phyloP scores from a whole-genome alignment of 92 coral and sea anemone species.

The Phymanthus crucifer region DNA sequence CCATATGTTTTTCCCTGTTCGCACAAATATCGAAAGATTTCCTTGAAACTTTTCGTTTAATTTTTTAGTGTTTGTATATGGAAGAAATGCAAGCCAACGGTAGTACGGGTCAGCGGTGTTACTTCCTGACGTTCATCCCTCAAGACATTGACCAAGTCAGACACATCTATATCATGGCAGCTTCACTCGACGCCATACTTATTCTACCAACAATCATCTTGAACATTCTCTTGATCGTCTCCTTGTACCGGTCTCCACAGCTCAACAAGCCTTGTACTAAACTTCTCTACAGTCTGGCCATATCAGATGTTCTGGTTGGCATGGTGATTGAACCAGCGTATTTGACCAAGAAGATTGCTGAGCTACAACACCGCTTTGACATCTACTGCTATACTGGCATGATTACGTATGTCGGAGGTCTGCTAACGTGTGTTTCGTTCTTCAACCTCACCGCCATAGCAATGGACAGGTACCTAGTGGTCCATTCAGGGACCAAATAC shows the following conservation, averaged over 20 bases:
- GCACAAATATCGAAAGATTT: no score
- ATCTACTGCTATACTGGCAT: conserved; percentile 13
- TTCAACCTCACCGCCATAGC: conserved; percentile 25
- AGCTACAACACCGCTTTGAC: conserved; percentile 13
- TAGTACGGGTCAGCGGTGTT: conserved; percentile 16
- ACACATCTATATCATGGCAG: conserved; percentile 9
- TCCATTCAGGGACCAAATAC: conserved; percentile 30
- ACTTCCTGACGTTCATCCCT: conserved; percentile 26
- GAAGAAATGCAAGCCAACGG: no score
- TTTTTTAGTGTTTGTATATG: no score
- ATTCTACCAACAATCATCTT: conserved; percentile 27
- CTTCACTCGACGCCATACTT: conserved; percentile 21
- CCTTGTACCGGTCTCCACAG: conserved; percentile 34
- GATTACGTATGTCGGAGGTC: conserved; percentile 11
- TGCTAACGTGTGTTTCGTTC: conserved; percentile 19
- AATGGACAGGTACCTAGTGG: conserved; percentile 29
- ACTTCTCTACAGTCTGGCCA: conserved; percentile 36
- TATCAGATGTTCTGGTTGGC: conserved; percentile 35
- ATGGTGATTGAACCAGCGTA: conserved; percentile 22
- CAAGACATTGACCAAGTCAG: conserved; percentile 22
- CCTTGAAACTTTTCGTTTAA: no score
- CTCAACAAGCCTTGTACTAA: conserved; percentile 32
- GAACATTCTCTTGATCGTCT: conserved; percentile 19
- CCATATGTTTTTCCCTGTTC: no score
- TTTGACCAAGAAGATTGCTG: conserved; percentile 27